Conservation (phyloP, 2,113 vertebrate species). For the Climacteris rufus region DNA sequence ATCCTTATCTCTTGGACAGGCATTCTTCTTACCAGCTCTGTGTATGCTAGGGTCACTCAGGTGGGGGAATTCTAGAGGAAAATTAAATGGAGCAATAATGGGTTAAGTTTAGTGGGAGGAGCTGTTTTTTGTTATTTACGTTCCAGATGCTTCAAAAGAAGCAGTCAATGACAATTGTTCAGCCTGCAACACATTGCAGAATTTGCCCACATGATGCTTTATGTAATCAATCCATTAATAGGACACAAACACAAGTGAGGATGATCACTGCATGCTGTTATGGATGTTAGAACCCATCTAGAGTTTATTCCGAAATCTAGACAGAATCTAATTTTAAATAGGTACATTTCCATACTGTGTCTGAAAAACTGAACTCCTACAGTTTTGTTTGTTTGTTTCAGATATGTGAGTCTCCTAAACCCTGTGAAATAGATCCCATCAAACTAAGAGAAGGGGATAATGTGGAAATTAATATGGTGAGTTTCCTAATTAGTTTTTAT, state of each 20-base stretch:
- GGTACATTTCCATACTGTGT: background rate
- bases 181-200: background rate
- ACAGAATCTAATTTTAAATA: background rate
- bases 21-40: background rate
- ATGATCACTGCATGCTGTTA: background rate
- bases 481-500: background rate
- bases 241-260: background rate
- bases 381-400: conserved; percentile 50
- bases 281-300: background rate
- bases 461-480: conserved; percentile 90
- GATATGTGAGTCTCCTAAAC: conserved; percentile 95
- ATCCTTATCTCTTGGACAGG: background rate
- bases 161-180: background rate
- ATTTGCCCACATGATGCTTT: background rate
- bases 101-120: background rate
- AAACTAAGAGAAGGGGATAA: conserved; percentile 95
- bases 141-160: background rate
- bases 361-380: background rate
- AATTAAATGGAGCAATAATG: background rate
- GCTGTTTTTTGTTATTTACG: background rate
- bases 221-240: background rate
- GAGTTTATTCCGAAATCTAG: background rate
- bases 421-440: conserved; percentile 96
- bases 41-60: background rate
- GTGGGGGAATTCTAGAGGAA: background rate